Evolutionary conservation across 23 tunicate species (phyloP).

Genomic region (Ascidia mentula): DNA sequence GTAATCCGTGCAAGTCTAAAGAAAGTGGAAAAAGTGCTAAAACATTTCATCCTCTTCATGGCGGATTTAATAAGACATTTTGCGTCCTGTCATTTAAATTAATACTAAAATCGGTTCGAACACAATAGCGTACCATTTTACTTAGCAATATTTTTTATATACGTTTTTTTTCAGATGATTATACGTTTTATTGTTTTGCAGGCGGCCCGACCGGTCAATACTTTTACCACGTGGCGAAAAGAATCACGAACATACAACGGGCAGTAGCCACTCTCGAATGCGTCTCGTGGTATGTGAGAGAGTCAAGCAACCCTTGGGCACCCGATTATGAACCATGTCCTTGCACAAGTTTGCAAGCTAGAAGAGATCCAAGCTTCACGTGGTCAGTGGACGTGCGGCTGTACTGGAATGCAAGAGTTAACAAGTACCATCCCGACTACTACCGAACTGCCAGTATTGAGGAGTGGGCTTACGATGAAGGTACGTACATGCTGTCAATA

Average conservation of each 20-base stretch:
- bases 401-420: not conserved
- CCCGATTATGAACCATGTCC: not conserved
- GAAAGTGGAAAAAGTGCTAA: too few species aligned
- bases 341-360: conserved; percentile 3
- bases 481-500: too few species aligned
- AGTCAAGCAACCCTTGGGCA: not conserved
- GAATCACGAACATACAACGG: not conserved
- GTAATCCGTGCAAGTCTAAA: too few species aligned
- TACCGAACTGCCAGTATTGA: not conserved
- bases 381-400: not conserved
- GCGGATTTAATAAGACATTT: too few species aligned
- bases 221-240: not conserved
- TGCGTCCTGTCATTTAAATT: too few species aligned
- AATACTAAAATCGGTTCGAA: too few species aligned
- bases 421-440: not conserved
- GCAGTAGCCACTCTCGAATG: not conserved
- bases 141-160: too few species aligned
- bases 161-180: too few species aligned
- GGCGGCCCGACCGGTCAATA: not conserved
- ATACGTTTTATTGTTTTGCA: too few species aligned
- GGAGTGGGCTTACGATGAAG: conserved; percentile 19
- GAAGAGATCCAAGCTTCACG: not conserved
- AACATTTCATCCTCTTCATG: too few species aligned
- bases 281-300: not conserved
- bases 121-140: too few species aligned